Evolutionary conservation across 2,797 vertebrate genomes (phyloP).

Genomic region (Acipenser ruthenus): DNA sequence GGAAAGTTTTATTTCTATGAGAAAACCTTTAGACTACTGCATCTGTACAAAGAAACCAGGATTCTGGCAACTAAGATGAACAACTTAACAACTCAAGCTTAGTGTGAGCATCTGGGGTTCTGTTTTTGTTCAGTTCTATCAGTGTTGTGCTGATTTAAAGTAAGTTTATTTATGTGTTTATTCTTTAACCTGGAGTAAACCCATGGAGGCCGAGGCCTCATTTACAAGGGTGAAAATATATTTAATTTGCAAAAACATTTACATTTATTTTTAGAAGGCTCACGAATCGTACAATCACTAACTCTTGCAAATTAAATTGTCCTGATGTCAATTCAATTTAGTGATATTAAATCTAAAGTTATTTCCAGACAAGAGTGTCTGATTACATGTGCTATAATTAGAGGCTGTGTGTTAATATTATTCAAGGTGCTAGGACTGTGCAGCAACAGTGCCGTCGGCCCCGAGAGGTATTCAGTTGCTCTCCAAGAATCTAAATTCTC

Average conservation of each 20-base stretch:
- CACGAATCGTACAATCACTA: conserved; percentile 50
- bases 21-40: too few relatives aligned
- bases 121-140: too few relatives aligned
- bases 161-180: not conserved
- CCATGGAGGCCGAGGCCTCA: too few relatives aligned
- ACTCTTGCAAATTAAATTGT: conserved; percentile 57
- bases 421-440: conserved; percentile 26
- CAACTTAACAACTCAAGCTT: too few relatives aligned
- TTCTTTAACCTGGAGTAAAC: not conserved
- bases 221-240: conserved; percentile 32
- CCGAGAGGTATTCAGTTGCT: conserved; percentile 29
- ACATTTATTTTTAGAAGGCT: conserved; percentile 47
- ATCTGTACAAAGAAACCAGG: too few relatives aligned
- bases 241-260: conserved; percentile 30
- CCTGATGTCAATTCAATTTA: conserved; percentile 67
- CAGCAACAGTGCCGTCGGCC: not conserved
- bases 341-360: conserved; percentile 68
- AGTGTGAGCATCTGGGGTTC: too few relatives aligned
- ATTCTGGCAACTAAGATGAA: too few relatives aligned
- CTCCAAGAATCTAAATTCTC: conserved; percentile 36
- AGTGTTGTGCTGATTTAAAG: too few relatives aligned
- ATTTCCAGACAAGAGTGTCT: conserved; percentile 49
- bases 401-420: conserved; percentile 20
- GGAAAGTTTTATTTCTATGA: too few relatives aligned
- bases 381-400: conserved; percentile 41